A percentile compares a stretch with the other conserved stretches of the same genome.
Evolutionary conservation across 2,888 invertebrate species (phyloP).

Genomic region (Epinotia ramella): DNA sequence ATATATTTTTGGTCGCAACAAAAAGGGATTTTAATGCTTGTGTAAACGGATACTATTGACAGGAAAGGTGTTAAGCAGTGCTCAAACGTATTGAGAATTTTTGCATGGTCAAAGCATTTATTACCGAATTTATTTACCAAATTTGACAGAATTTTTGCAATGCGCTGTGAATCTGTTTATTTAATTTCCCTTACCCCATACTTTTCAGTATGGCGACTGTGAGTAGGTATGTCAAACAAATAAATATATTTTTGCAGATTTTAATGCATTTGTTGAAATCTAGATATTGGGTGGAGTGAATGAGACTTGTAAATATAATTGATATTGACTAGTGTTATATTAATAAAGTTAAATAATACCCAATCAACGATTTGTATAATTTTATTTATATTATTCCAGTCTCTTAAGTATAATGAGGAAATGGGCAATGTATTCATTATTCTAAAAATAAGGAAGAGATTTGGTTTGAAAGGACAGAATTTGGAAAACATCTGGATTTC

Average conservation of each 20-base stretch:
- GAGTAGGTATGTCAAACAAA: conserved; percentile 51
- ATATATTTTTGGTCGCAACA: too few species aligned
- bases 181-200: conserved; percentile 51
- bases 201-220: conserved; percentile 53
- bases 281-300: conserved; percentile 58
- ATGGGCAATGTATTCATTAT: neutral
- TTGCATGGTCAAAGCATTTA: conserved; percentile 22
- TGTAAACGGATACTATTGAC: neutral
- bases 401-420: conserved; percentile 17
- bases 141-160: conserved; percentile 56
- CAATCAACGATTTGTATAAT: conserved; percentile 58
- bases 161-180: conserved; percentile 61
- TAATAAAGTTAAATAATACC: conserved; percentile 65
- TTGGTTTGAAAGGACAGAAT: neutral
- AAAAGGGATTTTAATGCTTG: neutral
- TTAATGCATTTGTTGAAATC: conserved; percentile 73
- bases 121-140: conserved; percentile 22
- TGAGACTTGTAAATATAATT: conserved; percentile 75
- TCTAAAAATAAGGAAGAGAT: neutral
- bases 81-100: neutral
- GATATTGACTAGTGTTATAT: conserved; percentile 75
- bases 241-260: conserved; percentile 66
- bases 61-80: neutral
- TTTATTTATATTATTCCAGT: conserved; percentile 54
- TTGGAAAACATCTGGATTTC: neutral